Base-by-base conservation (phyloP, 2,888 invertebrate species). In the Griposia aprilina region DNA sequence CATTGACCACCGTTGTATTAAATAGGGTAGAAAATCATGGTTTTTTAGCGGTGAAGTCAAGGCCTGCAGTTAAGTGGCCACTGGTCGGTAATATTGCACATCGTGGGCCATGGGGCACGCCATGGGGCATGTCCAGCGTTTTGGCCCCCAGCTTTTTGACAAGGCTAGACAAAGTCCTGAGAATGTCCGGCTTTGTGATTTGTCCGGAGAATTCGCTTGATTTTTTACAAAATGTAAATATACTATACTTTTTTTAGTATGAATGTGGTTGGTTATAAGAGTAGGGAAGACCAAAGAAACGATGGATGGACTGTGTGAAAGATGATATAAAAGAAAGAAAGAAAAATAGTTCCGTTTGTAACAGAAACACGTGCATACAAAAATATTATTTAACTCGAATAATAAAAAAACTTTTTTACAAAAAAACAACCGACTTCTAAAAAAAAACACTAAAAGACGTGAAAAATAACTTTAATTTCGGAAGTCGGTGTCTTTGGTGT, bases 1-100 rank as follows among this genome's bases (percentile, higher is more conserved):
- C 79, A 87, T 86, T 84, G 80, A 87, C 80, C 75, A 82, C 74
- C 73, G 78, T 75, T 81, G 80, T 81, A 87, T 78, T 85, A 85
- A 89, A 82, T 88, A 86, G 87, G 81, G 86, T 83, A 87, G 86
- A 88, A 89, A 88, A 84, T 84, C 67, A 86, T 89, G 90, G 89
- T 87, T 87, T 86, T 84, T 76, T 74, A 80, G 55, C 20, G 0
- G 70, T 72, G 76, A 78, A 91, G 90, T 90, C 92, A 92, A 93
- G 92, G 93, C 67, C 81, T 60, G 36, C 66, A 80, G 78, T 84
- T 59, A 70, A 83, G 76, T 86, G 76, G 80, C 74, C 78, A 84
- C 68, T 72, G 74, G 76, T 79, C 72, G 84, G 82, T 74, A 80
- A 84, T 76, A 87, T 88, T 86, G 88, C 90, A 90, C 89, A 88